These are phyloP conservation scores for Bradypodion ventrale DNA, from an alignment of 2,797 vertebrate genomes.

Conservation along the genomic window DNA sequence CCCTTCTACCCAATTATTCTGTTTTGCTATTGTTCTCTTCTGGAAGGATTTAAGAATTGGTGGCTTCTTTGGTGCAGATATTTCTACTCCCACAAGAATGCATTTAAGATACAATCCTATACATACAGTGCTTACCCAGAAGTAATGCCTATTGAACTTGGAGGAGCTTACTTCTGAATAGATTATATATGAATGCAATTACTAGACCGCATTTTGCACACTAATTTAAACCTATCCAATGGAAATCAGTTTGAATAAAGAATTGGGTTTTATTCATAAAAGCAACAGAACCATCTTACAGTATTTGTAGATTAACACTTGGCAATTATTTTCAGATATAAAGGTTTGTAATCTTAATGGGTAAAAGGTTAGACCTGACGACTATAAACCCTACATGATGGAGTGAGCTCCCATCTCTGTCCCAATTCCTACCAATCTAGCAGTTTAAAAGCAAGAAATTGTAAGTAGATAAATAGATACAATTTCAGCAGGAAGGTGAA, in stretches of 20 bases:
- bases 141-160: background rate
- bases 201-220: background rate
- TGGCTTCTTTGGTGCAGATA: background rate
- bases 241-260: background rate
- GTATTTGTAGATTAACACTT: background rate
- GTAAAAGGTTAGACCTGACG: too few species aligned
- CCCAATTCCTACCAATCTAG: too few species aligned
- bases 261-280: background rate
- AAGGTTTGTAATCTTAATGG: too few species aligned
- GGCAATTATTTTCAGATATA: background rate
- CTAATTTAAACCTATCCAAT: background rate
- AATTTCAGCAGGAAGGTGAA: too few species aligned
- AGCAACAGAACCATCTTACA: background rate
- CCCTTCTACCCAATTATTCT: too few species aligned
- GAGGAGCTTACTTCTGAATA: background rate
- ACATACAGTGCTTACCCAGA: background rate
- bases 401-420: too few species aligned
- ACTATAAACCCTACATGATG: too few species aligned
- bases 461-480: too few species aligned
- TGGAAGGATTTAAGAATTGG: background rate
- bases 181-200: slow-evolving; percentile 18
- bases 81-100: background rate
- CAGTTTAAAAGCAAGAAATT: too few species aligned
- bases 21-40: too few species aligned
- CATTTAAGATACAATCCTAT: background rate